phyloP scores from a whole-genome alignment of 2,797 vertebrate species.

The Sphenopsis melanotis region DNA sequence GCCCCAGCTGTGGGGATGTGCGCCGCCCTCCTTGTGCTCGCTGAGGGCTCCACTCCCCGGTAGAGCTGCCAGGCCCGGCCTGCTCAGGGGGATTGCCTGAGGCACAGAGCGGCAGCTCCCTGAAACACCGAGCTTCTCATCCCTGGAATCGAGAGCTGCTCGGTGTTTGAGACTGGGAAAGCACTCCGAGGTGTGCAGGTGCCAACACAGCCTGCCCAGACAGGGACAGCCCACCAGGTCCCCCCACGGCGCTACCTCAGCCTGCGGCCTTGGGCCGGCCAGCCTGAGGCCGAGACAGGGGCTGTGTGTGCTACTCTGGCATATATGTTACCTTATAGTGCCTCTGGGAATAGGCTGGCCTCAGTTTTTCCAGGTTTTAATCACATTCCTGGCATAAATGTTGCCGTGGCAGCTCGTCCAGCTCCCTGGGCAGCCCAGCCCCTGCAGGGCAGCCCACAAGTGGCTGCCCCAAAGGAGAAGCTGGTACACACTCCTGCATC shows the following conservation, averaged over 20 bases:
- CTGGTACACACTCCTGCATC: not conserved
- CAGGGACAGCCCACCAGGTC: not conserved
- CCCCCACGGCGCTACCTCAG: not conserved
- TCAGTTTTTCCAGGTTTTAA: constrained; percentile 63
- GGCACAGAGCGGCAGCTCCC: not conserved
- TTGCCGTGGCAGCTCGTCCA: not conserved
- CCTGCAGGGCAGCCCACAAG: not conserved
- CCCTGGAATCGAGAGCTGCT: not conserved
- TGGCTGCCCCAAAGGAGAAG: not conserved
- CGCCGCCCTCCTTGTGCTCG: not conserved
- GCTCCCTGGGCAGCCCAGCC: not conserved
- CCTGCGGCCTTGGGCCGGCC: not conserved
- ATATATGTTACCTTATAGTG: constrained; percentile 5
- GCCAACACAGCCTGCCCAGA: not conserved
- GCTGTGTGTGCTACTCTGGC: constrained; percentile 53
- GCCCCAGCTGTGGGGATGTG: rapidly evolving
- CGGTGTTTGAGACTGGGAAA: not conserved
- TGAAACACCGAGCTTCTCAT: not conserved
- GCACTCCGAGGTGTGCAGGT: not conserved
- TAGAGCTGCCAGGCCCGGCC: not conserved
- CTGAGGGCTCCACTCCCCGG: not conserved
- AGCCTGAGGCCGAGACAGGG: constrained; percentile 12
- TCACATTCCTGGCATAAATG: constrained; percentile 70
- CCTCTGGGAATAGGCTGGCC: constrained; percentile 37
- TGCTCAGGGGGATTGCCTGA: not conserved